Evolutionary conservation across 1,140 invertebrate genomes (phyloP).

Genomic region (Maconellicoccus hirsutus): DNA sequence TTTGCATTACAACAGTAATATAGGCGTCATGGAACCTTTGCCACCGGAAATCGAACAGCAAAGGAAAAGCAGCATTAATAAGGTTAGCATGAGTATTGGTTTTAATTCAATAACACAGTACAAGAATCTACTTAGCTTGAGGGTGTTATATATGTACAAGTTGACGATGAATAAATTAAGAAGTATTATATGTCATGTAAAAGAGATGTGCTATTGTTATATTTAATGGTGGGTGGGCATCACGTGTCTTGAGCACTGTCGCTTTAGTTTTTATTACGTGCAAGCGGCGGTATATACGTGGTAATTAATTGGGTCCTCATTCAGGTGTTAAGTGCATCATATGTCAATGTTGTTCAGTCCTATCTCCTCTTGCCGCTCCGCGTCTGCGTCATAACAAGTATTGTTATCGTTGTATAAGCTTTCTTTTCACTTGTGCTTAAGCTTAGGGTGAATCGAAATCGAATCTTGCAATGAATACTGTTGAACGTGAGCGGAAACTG

Average conservation of each 20-base stretch:
- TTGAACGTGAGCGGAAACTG: too few relatives aligned
- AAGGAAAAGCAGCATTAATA: conserved; percentile 60
- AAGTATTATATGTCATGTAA: not conserved
- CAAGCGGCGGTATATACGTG: not conserved
- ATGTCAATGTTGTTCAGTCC: not conserved
- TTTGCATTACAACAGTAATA: conserved; percentile 30
- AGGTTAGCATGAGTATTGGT: conserved; percentile 43
- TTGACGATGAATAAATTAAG: not conserved
- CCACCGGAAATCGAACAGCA: conserved; percentile 64
- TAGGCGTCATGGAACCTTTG: conserved; percentile 44
- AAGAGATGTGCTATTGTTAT: conserved; percentile 10
- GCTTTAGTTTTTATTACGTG: not conserved
- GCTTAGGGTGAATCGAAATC: too few relatives aligned
- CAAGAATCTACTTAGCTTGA: not conserved
- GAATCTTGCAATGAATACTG: too few relatives aligned
- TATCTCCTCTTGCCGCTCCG: too few relatives aligned
- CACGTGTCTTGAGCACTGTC: not conserved
- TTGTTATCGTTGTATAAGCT: not conserved
- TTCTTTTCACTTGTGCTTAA: not conserved
- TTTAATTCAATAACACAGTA: not conserved
- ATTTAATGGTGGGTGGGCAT: not conserved
- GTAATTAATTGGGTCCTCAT: conserved; percentile 19
- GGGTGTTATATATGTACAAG: too few relatives aligned
- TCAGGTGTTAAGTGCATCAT: conserved; percentile 16
- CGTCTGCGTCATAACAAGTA: not conserved